Base-by-base conservation (phyloP, 2,113 vertebrate genomes). In the Salvator merianae region DNA sequence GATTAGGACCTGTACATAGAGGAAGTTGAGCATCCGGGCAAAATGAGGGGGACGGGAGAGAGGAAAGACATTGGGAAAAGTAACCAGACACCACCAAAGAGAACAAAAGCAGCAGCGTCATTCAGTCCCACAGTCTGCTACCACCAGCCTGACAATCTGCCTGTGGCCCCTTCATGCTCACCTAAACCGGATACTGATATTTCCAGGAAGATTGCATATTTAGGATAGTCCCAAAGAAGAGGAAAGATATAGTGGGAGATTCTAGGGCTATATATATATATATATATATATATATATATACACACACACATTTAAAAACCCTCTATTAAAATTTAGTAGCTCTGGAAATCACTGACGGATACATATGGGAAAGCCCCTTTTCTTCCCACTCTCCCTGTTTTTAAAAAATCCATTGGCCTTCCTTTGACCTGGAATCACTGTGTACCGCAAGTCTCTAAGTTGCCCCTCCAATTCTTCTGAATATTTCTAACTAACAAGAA, bases 31-130 rank as follows among this genome's bases (percentile, higher is more conserved):
- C 89, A 81, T 83, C 88, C 3, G 50, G 47, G 38, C 77, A 85
- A 85, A 73, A 72, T 9, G 55, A 63, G 68, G 24, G 76, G 53
- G 24, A 55, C 43, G 26, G 53, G 76, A 84, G 36, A 30, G 76
- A 79, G 69, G 43, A 78, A 74, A 82, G 69, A 70, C 88, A 80
- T 76, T 79, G 82, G 84, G 92, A 16, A 92, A 86, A 92, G 93
- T 91, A 93, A 92, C 87, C 87, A 91, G 90, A 93, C 88, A 90
- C 89, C 83, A 70, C 87, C 76, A 78, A 69, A 53, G 77, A 47
- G 77, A 93, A 93, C 90, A 93, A 94, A 92, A 91, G 86, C 88
- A 62, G 70, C 84, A 75, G 78, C 71, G 43, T 63, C 87, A 63
- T 69, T 83, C 53, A 83, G 73, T 43, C 50, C 70, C n/a, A 50